phyloP scores from a whole-genome alignment of 2,113 vertebrate genomes.

The Notiomystis cincta region DNA sequence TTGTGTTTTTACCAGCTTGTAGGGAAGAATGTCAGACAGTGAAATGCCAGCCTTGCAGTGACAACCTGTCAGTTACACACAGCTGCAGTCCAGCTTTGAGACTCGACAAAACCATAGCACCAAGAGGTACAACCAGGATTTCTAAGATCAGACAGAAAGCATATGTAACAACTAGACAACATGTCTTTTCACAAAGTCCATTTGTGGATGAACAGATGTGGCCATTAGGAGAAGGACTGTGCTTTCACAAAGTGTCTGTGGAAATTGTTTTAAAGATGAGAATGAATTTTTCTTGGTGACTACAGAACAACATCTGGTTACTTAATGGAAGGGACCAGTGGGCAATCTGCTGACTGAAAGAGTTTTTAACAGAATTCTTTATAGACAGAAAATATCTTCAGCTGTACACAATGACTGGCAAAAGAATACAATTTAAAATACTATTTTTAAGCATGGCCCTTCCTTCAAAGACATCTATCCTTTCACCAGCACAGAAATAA shows the following conservation, averaged over 20 bases:
- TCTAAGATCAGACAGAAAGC: not conserved
- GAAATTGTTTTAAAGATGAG: not conserved
- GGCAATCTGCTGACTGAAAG: not conserved
- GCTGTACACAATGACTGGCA: not conserved
- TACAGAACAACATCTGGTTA: not conserved
- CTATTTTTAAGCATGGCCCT: not conserved
- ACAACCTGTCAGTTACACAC: not conserved
- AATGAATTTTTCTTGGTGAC: not conserved
- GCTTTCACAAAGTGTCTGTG: not conserved
- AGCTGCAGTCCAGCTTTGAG: not conserved
- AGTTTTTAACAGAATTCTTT: not conserved
- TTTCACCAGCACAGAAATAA: not conserved
- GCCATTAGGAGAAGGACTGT: not conserved
- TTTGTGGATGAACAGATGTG: not conserved
- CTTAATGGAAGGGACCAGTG: not conserved
- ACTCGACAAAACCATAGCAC: not conserved
- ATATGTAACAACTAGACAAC: not conserved
- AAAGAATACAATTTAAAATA: not conserved
- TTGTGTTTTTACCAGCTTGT: accelerated
- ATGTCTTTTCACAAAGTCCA: not conserved
- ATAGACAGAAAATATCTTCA: not conserved
- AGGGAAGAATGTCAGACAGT: not conserved
- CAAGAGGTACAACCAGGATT: not conserved
- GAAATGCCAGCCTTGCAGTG: not conserved
- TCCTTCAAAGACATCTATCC: not conserved